A percentile compares a stretch with the other conserved stretches of the same genome.
Conservation (phyloP, 2,797 vertebrate species). For the Pangasius krempfi region DNA sequence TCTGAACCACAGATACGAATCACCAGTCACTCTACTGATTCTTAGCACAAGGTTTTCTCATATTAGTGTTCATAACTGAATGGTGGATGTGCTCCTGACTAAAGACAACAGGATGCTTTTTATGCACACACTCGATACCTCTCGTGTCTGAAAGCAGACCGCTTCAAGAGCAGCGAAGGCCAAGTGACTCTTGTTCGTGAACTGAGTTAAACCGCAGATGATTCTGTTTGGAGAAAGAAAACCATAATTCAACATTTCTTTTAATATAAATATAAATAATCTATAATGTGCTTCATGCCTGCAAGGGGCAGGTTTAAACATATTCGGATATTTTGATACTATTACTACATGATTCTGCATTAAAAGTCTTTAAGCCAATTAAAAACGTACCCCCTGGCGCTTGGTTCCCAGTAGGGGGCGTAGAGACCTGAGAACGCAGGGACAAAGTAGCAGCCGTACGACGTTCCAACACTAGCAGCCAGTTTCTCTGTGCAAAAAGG, state of each 20-base stretch:
- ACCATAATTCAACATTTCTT: not conserved
- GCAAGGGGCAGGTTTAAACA: not conserved
- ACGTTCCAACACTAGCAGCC: slow-evolving; percentile 89
- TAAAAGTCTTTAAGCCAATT: not conserved
- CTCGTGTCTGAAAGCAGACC: slow-evolving; percentile 95
- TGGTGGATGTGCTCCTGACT: not conserved
- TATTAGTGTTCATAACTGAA: not conserved
- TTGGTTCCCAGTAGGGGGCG: slow-evolving; percentile 97
- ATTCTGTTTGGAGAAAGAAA: slow-evolving; percentile 76
- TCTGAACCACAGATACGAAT: slow-evolving; percentile 68
- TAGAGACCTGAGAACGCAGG: slow-evolving; percentile 97
- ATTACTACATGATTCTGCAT: not conserved
- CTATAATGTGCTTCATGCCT: not conserved
- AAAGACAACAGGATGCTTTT: not conserved
- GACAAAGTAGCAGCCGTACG: slow-evolving; percentile 97
- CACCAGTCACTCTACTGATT: not conserved
- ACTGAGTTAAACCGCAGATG: slow-evolving; percentile 96
- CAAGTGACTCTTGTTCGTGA: slow-evolving; percentile 94
- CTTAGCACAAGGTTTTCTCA: not conserved
- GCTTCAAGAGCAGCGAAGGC: slow-evolving; percentile 95
- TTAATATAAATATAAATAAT: not conserved
- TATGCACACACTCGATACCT: slow-evolving; percentile 72
- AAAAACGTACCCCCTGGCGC: slow-evolving; percentile 87
- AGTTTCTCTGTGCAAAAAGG: slow-evolving; percentile 79
- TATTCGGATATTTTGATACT: not conserved